Conservation (phyloP, 2,113 vertebrate species). For the Mormoops blainvillei region DNA sequence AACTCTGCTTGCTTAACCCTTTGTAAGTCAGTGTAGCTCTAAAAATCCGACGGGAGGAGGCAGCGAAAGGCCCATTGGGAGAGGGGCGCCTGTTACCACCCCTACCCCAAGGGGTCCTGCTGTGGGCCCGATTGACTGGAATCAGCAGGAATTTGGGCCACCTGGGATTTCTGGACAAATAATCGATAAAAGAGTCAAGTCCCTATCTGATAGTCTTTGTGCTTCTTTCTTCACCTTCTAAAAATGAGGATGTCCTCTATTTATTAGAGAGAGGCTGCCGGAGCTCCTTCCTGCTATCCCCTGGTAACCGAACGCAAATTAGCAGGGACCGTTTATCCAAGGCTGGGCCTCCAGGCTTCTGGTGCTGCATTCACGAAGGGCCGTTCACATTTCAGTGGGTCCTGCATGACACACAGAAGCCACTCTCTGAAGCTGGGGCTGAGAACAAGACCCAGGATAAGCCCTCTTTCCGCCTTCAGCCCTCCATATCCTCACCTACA, state of each 20-base stretch:
- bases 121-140: background rate
- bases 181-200: conserved; percentile 35
- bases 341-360: background rate
- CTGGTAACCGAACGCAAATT: background rate
- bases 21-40: background rate
- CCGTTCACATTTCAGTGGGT: background rate
- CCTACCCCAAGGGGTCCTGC: background rate
- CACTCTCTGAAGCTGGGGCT: background rate
- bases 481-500: background rate
- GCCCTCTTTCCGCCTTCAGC: background rate
- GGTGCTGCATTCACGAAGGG: background rate
- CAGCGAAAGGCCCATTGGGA: background rate
- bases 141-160: background rate
- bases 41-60: background rate
- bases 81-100: background rate
- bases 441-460: background rate
- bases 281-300: background rate
- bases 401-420: background rate
- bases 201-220: conserved; percentile 35
- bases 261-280: background rate
- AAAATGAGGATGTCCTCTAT: background rate
- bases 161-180: conserved; percentile 11
- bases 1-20: background rate
- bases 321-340: conserved; percentile 60
- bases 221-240: background rate